Evolutionary conservation across 1,140 invertebrate genomes (phyloP).

Genomic region (Lepidostoma basale): DNA sequence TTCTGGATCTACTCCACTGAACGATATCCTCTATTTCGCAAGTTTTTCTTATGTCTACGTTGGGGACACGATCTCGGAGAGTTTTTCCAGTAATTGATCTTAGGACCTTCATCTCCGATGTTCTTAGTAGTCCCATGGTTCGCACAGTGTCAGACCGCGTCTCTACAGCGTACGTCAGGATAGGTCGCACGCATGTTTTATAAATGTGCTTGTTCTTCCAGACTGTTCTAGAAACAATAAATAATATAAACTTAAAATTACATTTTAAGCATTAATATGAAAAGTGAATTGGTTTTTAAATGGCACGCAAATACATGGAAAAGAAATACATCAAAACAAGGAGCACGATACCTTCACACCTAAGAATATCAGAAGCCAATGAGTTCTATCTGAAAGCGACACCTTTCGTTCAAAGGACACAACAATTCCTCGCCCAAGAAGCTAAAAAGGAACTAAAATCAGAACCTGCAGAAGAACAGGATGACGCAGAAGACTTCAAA

Average conservation of each 20-base stretch:
- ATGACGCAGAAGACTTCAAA: constrained; percentile 7
- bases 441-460: constrained; percentile 45
- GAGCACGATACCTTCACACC: constrained; percentile 55
- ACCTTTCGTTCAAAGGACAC: constrained; percentile 58
- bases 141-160: too few relatives aligned
- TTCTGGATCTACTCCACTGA: too few relatives aligned
- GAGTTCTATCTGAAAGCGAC: constrained; percentile 61
- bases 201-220: too few relatives aligned
- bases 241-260: neutral
- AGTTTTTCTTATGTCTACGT: too few relatives aligned
- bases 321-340: constrained; percentile 56
- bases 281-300: constrained; percentile 32
- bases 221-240: too few relatives aligned
- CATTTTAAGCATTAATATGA: neutral
- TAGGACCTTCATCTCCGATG: too few relatives aligned
- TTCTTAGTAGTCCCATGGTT: too few relatives aligned
- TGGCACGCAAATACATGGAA: constrained; percentile 63
- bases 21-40: too few relatives aligned
- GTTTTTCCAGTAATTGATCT: too few relatives aligned
- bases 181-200: too few relatives aligned
- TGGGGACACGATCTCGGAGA: too few relatives aligned
- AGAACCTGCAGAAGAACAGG: constrained; percentile 48
- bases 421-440: constrained; percentile 57
- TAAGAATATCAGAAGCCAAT: constrained; percentile 56
- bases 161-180: too few relatives aligned